Evolutionary conservation across 2,888 invertebrate species (phyloP).

Genomic region (Esperia sulphurella): DNA sequence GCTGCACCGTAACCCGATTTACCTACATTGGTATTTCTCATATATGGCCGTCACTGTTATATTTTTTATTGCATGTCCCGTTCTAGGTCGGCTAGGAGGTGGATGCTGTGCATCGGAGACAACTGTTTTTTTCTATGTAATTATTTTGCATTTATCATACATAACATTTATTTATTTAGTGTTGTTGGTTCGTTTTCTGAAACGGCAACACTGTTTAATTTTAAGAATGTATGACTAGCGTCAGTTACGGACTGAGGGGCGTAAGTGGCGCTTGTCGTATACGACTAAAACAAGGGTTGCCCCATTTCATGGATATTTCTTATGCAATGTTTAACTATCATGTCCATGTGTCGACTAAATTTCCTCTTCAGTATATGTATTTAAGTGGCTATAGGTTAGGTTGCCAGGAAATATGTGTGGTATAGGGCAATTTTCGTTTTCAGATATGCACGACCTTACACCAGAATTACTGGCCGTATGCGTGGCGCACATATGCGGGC

Average conservation of each 20-base stretch:
- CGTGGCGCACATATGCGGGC: slow-evolving; percentile 79
- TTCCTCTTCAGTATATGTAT: slow-evolving; percentile 71
- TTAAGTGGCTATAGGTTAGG: slow-evolving; percentile 63
- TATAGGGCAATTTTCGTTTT: slow-evolving; percentile 80
- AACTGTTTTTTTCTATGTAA: slow-evolving; percentile 34
- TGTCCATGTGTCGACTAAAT: slow-evolving; percentile 74
- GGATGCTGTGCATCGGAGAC: slow-evolving; percentile 30
- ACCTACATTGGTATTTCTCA: slow-evolving; percentile 65
- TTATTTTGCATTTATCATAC: slow-evolving; percentile 44
- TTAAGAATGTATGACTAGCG: slow-evolving; percentile 50
- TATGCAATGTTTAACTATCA: slow-evolving; percentile 70
- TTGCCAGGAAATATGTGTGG: slow-evolving; percentile 75
- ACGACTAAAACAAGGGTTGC: slow-evolving; percentile 77
- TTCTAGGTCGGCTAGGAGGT: slow-evolving; percentile 60
- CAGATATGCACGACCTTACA: slow-evolving; percentile 79
- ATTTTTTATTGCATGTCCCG: slow-evolving; percentile 65
- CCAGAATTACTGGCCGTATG: slow-evolving; percentile 80
- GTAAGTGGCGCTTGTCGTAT: slow-evolving; percentile 48
- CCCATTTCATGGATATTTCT: slow-evolving; percentile 79
- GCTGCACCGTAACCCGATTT: slow-evolving; percentile 72
- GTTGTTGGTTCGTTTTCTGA: slow-evolving; percentile 42
- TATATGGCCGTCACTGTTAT: slow-evolving; percentile 52
- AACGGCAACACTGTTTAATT: slow-evolving; percentile 43
- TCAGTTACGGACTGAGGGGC: slow-evolving; percentile 32
- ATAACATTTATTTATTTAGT: slow-evolving; percentile 42